phyloP scores from a whole-genome alignment of 2,113 vertebrate species.

The Notothenia coriiceps region DNA sequence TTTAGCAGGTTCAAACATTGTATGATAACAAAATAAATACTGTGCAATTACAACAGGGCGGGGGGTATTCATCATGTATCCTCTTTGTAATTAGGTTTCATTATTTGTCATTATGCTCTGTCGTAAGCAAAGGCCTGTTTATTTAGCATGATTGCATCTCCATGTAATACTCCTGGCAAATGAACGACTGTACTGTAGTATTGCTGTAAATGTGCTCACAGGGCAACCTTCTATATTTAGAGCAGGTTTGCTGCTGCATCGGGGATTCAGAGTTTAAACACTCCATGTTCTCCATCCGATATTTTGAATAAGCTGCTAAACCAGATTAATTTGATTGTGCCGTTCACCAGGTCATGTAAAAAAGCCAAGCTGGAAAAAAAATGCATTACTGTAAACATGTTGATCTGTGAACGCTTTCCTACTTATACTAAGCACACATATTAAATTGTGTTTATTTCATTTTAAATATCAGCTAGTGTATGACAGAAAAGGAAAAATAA shows the following conservation, averaged over 20 bases:
- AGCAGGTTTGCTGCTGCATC: slow-evolving; percentile 37
- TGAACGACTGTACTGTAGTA: slow-evolving; percentile 11
- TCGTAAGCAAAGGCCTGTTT: slow-evolving; percentile 63
- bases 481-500: slow-evolving; percentile 45
- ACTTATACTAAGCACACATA: slow-evolving; percentile 19
- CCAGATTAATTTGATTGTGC: slow-evolving; percentile 70
- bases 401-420: slow-evolving; percentile 46
- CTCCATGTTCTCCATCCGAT: slow-evolving; percentile 33
- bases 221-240: slow-evolving; percentile 72
- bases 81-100: slow-evolving; percentile 66
- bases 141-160: slow-evolving; percentile 64
- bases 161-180: slow-evolving; percentile 42
- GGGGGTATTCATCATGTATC: slow-evolving; percentile 48
- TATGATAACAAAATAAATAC: slow-evolving; percentile 47
- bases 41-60: slow-evolving; percentile 50
- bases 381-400: slow-evolving; percentile 39
- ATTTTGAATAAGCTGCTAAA: slow-evolving; percentile 68
- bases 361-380: slow-evolving; percentile 11
- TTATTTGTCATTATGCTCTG: slow-evolving; percentile 66
- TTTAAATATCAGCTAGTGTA: slow-evolving; percentile 22
- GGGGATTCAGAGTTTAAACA: slow-evolving; percentile 64
- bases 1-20: slow-evolving; percentile 6
- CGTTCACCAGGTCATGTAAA: slow-evolving; percentile 52
- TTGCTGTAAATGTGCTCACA: slow-evolving; percentile 41
- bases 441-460: slow-evolving; percentile 16